Evolutionary conservation across 2,888 invertebrate genomes (phyloP).

Genomic region (Corythucha ciliata): DNA sequence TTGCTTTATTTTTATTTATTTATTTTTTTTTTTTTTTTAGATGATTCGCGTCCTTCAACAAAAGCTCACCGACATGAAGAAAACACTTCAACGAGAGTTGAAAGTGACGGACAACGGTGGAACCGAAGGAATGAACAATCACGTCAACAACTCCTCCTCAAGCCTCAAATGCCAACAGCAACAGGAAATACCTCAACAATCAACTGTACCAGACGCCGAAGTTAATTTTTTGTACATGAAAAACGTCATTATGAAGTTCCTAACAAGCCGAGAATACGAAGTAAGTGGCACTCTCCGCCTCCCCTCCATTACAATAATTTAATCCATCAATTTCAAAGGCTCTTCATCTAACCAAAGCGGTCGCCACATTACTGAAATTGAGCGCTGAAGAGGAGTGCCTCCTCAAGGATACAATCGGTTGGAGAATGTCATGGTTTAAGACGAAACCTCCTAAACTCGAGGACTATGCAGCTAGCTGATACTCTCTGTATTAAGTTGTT

Average conservation of each 20-base stretch:
- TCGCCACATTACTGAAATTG: constrained; percentile 72
- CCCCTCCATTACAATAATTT: too few species aligned
- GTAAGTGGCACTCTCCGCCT: constrained; percentile 40
- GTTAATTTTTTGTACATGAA: constrained; percentile 80
- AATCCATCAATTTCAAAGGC: constrained; percentile 59
- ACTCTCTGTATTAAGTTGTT: too few species aligned
- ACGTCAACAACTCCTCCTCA: constrained; percentile 12
- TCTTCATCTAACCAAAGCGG: constrained; percentile 78
- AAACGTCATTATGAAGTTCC: constrained; percentile 85
- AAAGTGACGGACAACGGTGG: constrained; percentile 45
- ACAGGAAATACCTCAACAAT: constrained; percentile 17
- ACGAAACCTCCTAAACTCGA: constrained; percentile 44
- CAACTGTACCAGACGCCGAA: constrained; percentile 44
- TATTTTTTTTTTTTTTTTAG: constrained; percentile 44
- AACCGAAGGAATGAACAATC: constrained; percentile 25
- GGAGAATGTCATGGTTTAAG: constrained; percentile 65
- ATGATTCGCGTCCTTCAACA: constrained; percentile 81
- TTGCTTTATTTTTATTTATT: neutral
- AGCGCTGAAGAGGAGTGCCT: constrained; percentile 78
- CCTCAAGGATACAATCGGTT: constrained; percentile 66
- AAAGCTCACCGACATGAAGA: constrained; percentile 79
- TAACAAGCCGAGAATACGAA: constrained; percentile 73
- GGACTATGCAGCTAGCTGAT: constrained; percentile 29
- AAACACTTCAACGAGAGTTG: constrained; percentile 79
- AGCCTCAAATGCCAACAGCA: too few species aligned